These are phyloP conservation scores for Pluvianellus socialis DNA, from an alignment of 2,113 vertebrate species.

Conservation along the genomic window DNA sequence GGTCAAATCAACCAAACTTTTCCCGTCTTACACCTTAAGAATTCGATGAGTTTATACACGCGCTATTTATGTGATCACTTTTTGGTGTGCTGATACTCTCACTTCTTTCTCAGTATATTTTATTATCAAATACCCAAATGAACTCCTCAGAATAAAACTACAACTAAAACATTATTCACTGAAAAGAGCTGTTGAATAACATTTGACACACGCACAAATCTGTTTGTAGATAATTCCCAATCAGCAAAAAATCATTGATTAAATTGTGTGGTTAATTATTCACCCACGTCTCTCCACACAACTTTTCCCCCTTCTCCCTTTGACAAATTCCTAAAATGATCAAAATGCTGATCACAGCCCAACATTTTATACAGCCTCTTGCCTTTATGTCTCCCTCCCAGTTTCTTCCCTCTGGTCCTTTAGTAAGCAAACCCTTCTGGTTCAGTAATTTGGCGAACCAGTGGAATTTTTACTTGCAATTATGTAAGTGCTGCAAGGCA, in stretches of 20 bases:
- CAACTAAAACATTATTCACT: neutral
- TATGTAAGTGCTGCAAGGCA: slow-evolving; percentile 42
- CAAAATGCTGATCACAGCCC: slow-evolving; percentile 10
- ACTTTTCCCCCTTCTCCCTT: neutral
- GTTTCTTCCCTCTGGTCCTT: neutral
- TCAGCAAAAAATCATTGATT: slow-evolving; percentile 23
- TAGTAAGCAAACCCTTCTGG: slow-evolving; percentile 53
- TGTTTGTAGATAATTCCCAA: neutral
- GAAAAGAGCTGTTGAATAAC: slow-evolving; percentile 3
- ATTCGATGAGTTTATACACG: neutral
- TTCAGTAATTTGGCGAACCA: slow-evolving; percentile 39
- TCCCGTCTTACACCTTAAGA: neutral
- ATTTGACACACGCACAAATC: neutral
- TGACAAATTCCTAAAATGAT: neutral
- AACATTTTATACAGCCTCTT: neutral
- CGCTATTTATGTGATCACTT: neutral
- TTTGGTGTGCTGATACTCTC: neutral
- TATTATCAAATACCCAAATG: slow-evolving; percentile 6
- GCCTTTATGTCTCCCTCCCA: neutral
- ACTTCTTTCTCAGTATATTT: neutral
- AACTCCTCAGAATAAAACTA: neutral
- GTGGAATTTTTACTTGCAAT: slow-evolving; percentile 28
- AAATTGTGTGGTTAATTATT: slow-evolving; percentile 21
- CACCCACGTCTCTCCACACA: neutral
- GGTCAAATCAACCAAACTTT: neutral